These are phyloP conservation scores for Oryzias melastigma DNA, from an alignment of 2,113 vertebrate genomes.

Conservation along the genomic window DNA sequence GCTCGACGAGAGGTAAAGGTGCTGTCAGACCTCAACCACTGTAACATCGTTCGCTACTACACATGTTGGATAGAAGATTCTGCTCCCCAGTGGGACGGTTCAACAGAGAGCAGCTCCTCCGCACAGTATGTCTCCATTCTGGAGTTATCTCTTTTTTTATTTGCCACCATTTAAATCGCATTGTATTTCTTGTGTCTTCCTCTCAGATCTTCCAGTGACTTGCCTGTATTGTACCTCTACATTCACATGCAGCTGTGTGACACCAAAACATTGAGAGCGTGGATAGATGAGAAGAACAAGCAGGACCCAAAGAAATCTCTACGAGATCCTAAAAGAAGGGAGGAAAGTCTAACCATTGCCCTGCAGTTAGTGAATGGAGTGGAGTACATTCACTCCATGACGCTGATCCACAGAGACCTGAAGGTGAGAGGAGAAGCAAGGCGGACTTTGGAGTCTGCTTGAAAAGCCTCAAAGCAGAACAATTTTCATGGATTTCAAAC, in stretches of 20 bases:
- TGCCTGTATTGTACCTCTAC: conserved; percentile 54
- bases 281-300: conserved; percentile 68
- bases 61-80: conserved; percentile 66
- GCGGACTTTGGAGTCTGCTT: too few species aligned
- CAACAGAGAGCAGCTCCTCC: conserved; percentile 39
- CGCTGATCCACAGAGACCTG: conserved; percentile 75
- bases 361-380: conserved; percentile 68
- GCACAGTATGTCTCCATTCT: conserved; percentile 55
- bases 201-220: conserved; percentile 45
- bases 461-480: too few species aligned
- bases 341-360: conserved; percentile 44
- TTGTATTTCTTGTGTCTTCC: neutral
- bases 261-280: conserved; percentile 55
- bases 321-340: conserved; percentile 33
- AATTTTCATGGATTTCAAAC: too few species aligned
- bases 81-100: conserved; percentile 26
- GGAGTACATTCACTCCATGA: conserved; percentile 66
- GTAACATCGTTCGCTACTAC: conserved; percentile 76
- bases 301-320: conserved; percentile 40
- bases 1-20: conserved; percentile 59
- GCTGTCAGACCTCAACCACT: conserved; percentile 61
- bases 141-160: neutral
- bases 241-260: conserved; percentile 81
- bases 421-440: conserved; percentile 57
- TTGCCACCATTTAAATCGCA: neutral